Conservation (phyloP, 2,888 invertebrate species). For the Tortrix viridana region DNA sequence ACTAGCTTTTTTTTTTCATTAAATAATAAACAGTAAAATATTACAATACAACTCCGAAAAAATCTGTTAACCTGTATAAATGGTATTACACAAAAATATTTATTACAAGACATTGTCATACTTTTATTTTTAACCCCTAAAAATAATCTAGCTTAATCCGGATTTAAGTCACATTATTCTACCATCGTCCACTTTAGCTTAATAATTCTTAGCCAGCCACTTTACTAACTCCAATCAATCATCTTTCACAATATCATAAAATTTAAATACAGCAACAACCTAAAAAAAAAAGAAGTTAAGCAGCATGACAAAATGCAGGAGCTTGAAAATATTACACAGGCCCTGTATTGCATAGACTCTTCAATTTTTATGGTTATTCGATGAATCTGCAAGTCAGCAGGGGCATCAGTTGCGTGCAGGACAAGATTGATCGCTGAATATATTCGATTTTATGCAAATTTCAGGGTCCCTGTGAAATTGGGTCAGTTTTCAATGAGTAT, state of each 20-base stretch:
- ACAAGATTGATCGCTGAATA: slow-evolving; percentile 22
- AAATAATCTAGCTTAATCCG: no score
- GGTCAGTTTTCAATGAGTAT: slow-evolving; percentile 29
- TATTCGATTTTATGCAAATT: slow-evolving; percentile 31
- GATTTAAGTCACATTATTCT: no score
- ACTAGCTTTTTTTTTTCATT: no score
- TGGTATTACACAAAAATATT: no score
- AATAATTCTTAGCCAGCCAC: no score
- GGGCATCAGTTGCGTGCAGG: slow-evolving; percentile 4
- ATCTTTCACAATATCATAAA: neutral
- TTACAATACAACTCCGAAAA: no score
- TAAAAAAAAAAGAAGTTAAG: neutral
- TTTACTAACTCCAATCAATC: neutral
- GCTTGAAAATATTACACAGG: slow-evolving; percentile 11
- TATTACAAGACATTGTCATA: no score
- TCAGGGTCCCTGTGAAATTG: slow-evolving; percentile 19
- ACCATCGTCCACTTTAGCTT: no score
- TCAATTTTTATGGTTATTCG: slow-evolving; percentile 18
- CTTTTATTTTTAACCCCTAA: no score
- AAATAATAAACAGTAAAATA: no score
- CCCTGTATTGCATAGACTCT: slow-evolving; percentile 6
- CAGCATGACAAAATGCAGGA: neutral
- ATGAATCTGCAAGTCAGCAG: slow-evolving; percentile 27
- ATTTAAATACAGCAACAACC: neutral
- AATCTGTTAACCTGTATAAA: no score